These are phyloP conservation scores for Pempheris klunzingeri DNA, from an alignment of 2,797 vertebrate species.

Conservation along the genomic window DNA sequence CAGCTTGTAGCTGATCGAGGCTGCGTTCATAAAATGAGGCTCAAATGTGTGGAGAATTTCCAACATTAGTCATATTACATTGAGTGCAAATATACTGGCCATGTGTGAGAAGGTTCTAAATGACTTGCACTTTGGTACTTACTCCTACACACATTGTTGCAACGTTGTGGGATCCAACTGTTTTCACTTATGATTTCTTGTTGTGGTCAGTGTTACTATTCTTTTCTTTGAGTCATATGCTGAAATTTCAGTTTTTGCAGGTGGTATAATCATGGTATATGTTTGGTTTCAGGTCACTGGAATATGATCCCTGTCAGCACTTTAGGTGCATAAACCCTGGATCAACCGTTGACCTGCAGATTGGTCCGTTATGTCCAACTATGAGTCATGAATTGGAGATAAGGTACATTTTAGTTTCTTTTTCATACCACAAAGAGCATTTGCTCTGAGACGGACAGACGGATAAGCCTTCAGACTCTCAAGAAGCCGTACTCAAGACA, in stretches of 20 bases:
- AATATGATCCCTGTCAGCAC: background rate
- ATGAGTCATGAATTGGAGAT: background rate
- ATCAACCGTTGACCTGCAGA: slow-evolving; percentile 5
- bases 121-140: too few relatives aligned
- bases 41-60: background rate
- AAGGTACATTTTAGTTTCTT: slow-evolving; percentile 18
- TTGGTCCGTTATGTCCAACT: background rate
- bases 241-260: background rate
- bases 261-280: background rate
- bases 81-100: background rate
- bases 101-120: background rate
- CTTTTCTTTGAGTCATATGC: background rate
- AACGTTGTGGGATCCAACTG: background rate
- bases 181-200: background rate
- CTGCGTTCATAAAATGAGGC: background rate
- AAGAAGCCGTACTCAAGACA: background rate
- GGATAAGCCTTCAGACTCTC: background rate
- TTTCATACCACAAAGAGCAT: background rate
- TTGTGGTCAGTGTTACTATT: background rate
- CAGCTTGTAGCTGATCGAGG: background rate
- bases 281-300: slow-evolving; percentile 36
- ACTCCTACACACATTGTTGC: too few relatives aligned
- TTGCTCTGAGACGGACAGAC: background rate
- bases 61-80: too few relatives aligned
- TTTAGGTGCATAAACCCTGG: background rate